Percentiles rank a stretch among this genome's conserved stretches.
Evolutionary conservation across 1,140 invertebrate species (phyloP).

Genomic region (Drosophila triauraria): DNA sequence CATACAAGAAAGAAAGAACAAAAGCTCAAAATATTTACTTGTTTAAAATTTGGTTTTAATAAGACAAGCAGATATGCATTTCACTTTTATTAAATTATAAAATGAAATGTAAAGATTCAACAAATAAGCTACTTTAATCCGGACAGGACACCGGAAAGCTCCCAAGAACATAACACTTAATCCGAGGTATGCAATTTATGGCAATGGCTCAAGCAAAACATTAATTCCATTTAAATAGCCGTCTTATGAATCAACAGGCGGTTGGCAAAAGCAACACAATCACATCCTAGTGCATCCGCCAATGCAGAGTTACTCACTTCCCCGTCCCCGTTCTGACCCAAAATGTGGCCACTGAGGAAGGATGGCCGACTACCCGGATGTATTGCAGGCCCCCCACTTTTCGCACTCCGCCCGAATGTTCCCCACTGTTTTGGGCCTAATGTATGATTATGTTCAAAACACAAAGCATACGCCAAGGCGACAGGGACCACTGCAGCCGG

Average conservation of each 20-base stretch:
- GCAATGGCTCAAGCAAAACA: constrained; percentile 45
- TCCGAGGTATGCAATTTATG: constrained; percentile 22
- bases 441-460: constrained; percentile 72
- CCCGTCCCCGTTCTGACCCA: neutral
- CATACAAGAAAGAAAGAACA: too few species aligned
- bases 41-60: neutral
- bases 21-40: too few species aligned
- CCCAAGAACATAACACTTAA: constrained; percentile 33
- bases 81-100: neutral
- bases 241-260: constrained; percentile 55
- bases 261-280: constrained; percentile 63
- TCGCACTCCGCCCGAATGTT: neutral
- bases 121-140: constrained; percentile 19
- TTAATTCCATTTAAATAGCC: constrained; percentile 51
- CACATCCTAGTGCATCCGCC: constrained; percentile 62
- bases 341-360: constrained; percentile 41
- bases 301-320: constrained; percentile 4
- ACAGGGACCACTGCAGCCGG: constrained; percentile 13
- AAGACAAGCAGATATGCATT: neutral
- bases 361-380: constrained; percentile 41
- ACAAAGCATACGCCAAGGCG: constrained; percentile 61
- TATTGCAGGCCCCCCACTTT: neutral
- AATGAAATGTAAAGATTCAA: neutral
- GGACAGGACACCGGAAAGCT: constrained; percentile 1
- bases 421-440: constrained; percentile 49